Percentiles rank a stretch among this genome's conserved stretches.
Evolutionary conservation across 2,113 vertebrate species (phyloP).

Genomic region (Petroica traversi): DNA sequence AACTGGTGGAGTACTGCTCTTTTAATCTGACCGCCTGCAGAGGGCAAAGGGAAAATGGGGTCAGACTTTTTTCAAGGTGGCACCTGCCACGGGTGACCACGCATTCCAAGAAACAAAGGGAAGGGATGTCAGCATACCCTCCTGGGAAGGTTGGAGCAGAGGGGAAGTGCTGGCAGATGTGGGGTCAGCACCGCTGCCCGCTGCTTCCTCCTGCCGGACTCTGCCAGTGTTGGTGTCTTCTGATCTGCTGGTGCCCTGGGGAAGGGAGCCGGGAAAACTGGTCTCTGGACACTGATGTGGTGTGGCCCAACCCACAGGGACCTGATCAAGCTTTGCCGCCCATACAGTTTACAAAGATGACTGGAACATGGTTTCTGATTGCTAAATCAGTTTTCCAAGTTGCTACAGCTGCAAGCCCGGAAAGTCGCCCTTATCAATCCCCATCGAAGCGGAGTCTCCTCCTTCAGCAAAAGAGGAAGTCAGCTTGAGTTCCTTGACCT

Average conservation of each 20-base stretch:
- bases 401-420: background rate
- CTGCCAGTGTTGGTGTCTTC: rapidly evolving
- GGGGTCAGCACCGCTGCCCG: rapidly evolving
- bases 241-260: background rate
- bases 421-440: rapidly evolving
- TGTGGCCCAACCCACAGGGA: too few species aligned
- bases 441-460: rapidly evolving
- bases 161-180: background rate
- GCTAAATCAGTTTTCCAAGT: rapidly evolving
- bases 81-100: background rate
- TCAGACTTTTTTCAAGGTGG: background rate
- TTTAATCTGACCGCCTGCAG: background rate
- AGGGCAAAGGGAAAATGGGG: background rate
- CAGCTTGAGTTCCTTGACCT: background rate
- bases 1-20: background rate
- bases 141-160: background rate
- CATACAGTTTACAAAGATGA: background rate
- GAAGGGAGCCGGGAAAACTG: too few species aligned
- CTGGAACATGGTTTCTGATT: background rate
- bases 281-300: background rate
- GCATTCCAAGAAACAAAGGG: background rate
- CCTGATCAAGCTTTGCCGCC: background rate
- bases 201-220: rapidly evolving
- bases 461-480: too few species aligned
- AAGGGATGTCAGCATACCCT: background rate